Evolutionary conservation across 2,113 vertebrate species (phyloP).

Genomic region (Coregonus clupeaformis): DNA sequence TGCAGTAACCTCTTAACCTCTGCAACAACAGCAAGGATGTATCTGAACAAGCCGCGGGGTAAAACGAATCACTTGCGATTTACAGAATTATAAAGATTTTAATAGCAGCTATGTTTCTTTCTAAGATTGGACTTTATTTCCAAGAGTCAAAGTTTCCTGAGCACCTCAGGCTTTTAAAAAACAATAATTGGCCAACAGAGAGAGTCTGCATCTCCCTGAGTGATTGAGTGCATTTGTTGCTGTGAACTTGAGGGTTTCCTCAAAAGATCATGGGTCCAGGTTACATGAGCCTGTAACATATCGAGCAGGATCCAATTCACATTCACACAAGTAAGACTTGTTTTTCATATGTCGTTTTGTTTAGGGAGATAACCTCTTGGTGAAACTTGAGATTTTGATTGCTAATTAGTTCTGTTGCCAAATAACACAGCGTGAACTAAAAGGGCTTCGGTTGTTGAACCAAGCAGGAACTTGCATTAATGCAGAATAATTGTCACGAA

Average conservation of each 20-base stretch:
- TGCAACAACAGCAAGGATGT: conserved; percentile 74
- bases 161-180: conserved; percentile 75
- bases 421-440: conserved; percentile 62
- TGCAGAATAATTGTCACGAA: conserved; percentile 55
- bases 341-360: conserved; percentile 65
- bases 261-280: conserved; percentile 74
- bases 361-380: conserved; percentile 66
- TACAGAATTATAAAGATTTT: conserved; percentile 83
- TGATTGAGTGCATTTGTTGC: conserved; percentile 80
- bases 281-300: conserved; percentile 72
- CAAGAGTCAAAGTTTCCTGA: conserved; percentile 81
- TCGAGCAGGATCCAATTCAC: conserved; percentile 68
- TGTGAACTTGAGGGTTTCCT: conserved; percentile 78
- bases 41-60: conserved; percentile 78
- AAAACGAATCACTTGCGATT: conserved; percentile 83
- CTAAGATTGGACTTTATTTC: conserved; percentile 81
- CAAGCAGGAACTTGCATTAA: conserved; percentile 55
- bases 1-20: conserved; percentile 69
- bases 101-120: conserved; percentile 78
- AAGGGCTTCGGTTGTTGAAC: conserved; percentile 56
- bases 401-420: conserved; percentile 66
- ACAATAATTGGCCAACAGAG: conserved; percentile 83
- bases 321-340: conserved; percentile 55
- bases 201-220: conserved; percentile 71
- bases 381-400: conserved; percentile 66